Conservation (phyloP, 2,113 vertebrate genomes). For the Martes martes region DNA sequence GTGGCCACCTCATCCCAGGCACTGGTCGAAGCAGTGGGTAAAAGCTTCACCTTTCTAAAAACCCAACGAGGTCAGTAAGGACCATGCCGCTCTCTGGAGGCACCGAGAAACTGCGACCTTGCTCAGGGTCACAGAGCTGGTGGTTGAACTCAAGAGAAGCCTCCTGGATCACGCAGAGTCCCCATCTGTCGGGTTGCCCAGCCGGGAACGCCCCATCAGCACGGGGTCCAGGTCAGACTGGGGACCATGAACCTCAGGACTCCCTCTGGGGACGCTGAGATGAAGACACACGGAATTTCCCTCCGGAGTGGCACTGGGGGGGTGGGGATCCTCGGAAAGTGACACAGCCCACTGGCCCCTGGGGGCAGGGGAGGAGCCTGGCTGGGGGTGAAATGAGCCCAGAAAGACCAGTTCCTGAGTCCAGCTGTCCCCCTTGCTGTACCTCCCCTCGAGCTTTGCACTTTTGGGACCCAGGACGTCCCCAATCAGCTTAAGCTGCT, state of each 20-base stretch:
- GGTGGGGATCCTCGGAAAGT: neutral
- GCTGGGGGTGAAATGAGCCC: neutral
- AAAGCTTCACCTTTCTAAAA: neutral
- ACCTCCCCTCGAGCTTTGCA: neutral
- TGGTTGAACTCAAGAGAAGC: neutral
- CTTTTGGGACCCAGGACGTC: neutral
- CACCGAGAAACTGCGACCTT: neutral
- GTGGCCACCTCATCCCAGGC: neutral
- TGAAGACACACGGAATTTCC: neutral
- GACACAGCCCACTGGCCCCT: neutral
- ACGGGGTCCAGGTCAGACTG: accelerated
- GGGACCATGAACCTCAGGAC: neutral
- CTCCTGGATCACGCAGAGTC: neutral
- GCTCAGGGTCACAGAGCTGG: neutral
- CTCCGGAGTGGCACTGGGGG: neutral
- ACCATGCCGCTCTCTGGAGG: neutral
- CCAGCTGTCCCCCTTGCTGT: neutral
- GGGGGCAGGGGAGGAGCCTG: neutral
- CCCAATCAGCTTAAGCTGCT: neutral
- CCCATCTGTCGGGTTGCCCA: neutral
- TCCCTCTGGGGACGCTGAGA: neutral
- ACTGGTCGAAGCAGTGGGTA: neutral
- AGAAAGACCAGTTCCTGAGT: neutral
- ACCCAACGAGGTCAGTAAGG: too few species aligned
- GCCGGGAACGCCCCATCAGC: too few species aligned